Base-by-base conservation (phyloP, 2,797 vertebrate species). In the Poecilia velifera region DNA sequence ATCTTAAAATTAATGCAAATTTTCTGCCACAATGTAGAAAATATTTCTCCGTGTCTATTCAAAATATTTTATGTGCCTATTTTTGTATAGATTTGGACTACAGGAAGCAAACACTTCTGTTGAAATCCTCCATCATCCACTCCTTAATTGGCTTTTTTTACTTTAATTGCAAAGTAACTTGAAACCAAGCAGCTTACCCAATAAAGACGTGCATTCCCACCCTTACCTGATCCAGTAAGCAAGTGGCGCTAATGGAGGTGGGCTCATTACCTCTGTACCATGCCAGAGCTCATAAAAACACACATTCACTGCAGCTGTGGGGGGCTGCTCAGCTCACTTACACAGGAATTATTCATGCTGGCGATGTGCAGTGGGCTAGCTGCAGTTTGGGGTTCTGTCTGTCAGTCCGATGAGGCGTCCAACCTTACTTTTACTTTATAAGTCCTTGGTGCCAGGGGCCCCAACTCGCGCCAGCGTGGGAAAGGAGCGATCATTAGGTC, bases 321-420 rank as follows among this genome's bases (percentile, higher is more conserved):
- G 84, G 53, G 84, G 89, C 80, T 78, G 51, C 20, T 46, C 78
- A 78, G 90, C 84, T 91, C 86, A 82, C 85, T 88, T 90, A 91
- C 71, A 83, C 72, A 83, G 79, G 70, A 86, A 81, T 94, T 94
- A 95, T 95, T 96, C 94, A 95, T 93, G 93, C 89, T 64, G 74
- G 62, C 66, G 79, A 73, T 82, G 70, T 81, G 83, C 1, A 46
- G 46, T 64, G 47, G 72, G 78, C 80, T 80, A 76, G 72, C 74
- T 77, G 59, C 68, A 46, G 84, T 74, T 83, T 84, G 92, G 86
- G 91, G 92, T 88, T 88, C 84, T 86, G 84, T 92, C 91, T 89
- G 90, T 93, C 92, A 91, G 68, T 77, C 82, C 87, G 81, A 84
- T 79, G 75, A 90, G 84, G 86, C 91, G 84, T 92, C 84, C 87